phyloP scores from a whole-genome alignment of 2,113 vertebrate genomes.

The Pyrgilauda ruficollis region DNA sequence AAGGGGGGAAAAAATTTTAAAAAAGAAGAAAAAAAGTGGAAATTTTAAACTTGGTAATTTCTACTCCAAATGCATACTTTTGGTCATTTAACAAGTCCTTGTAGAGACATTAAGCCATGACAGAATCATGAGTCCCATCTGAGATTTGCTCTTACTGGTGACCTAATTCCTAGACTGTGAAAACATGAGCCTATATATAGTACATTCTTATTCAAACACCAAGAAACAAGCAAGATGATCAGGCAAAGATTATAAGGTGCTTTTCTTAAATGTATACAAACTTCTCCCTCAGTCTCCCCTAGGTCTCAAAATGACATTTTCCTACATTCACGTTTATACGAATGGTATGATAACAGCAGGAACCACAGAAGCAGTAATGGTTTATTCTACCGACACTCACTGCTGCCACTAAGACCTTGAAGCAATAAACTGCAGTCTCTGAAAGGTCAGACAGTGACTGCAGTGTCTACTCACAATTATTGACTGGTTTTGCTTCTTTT shows the following conservation, averaged over 20 bases:
- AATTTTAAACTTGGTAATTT: neutral
- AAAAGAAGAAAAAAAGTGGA: fast-evolving
- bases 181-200: neutral
- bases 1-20: too few relatives aligned
- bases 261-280: neutral
- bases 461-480: neutral
- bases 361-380: neutral
- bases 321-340: neutral
- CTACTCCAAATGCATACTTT: neutral
- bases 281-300: neutral
- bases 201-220: neutral
- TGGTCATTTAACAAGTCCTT: neutral
- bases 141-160: neutral
- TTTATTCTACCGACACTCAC: neutral
- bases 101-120: neutral
- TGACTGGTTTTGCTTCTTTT: neutral
- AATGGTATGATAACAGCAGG: neutral
- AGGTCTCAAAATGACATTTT: neutral
- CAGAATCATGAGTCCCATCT: neutral
- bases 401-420: neutral
- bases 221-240: neutral
- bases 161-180: neutral
- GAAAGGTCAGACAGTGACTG: neutral
- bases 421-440: neutral
- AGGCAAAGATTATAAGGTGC: neutral